These are phyloP conservation scores for Turdus rufiventris DNA, from an alignment of 2,113 vertebrate genomes.

Conservation along the genomic window DNA sequence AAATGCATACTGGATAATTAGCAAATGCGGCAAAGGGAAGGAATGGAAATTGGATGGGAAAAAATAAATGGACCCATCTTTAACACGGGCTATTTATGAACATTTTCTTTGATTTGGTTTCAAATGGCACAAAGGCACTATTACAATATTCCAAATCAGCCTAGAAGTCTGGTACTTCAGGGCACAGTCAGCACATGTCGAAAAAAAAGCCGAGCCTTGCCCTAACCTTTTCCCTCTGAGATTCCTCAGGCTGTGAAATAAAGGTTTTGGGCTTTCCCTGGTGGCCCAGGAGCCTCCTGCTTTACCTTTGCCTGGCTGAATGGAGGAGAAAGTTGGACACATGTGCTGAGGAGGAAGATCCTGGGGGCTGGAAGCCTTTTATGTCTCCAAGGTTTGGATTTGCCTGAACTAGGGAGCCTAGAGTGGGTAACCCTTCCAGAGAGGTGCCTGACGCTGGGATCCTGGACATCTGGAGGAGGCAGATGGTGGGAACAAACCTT, in stretches of 20 bases:
- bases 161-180: neutral
- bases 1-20: conserved; percentile 53
- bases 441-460: neutral
- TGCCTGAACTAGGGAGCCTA: neutral
- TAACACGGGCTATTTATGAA: conserved; percentile 12
- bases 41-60: conserved; percentile 36
- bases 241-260: neutral
- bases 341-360: neutral
- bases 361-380: neutral
- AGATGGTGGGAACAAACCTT: neutral
- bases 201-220: neutral
- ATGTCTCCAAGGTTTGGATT: neutral
- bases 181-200: neutral
- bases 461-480: neutral
- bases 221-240: neutral
- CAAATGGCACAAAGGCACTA: neutral
- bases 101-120: conserved; percentile 27
- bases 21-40: conserved; percentile 4
- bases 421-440: neutral
- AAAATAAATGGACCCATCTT: conserved; percentile 33
- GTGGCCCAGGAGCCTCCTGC: neutral
- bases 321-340: neutral
- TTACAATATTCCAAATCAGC: neutral
- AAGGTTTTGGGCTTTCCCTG: neutral
- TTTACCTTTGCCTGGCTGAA: neutral